Evolutionary conservation across 2,888 invertebrate species (phyloP), one percentile per base, ranked within the genome.

Genomic region (Bursaphelenchus okinawaensis): DNA sequence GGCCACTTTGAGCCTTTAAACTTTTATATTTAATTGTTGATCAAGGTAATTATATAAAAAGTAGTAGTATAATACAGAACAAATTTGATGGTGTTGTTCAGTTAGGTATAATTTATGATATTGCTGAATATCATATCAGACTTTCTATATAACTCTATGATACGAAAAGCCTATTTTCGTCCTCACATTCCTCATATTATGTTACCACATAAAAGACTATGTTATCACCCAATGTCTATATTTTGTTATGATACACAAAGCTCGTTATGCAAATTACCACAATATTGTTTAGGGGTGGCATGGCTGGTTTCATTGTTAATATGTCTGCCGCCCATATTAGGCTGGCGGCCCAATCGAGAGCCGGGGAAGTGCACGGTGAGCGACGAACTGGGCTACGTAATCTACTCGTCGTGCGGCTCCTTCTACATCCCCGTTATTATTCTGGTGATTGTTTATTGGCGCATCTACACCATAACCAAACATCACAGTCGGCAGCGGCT

Each of bases 371-470:
- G 69, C 54, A 52, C 73, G 7, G 70, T 77, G 26, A 73, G 74
- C 65, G 69, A 71, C 24, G 75, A 78, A 52, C 27, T 75, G 20
- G 75, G 95, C 19, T 62, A 62, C 19, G 55, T 62, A 7, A 55
- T 62, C 23, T 98, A 96, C 86, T 96, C 95, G 22, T 93, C 95
- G 22, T 88, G 94, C 81, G 96, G 96, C 78, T 96, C 95, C 82
- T 98, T 98, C 88, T 98, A 93, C 88, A 92, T 98, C 84, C 96
- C 98, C 69, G 93, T 93, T 83, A 92, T 94, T 63, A 77, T 81
- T 58, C 67, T 81, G 52, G 71, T 81, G 51, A 71, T 77, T 26
- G 80, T 82, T n/a, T 81, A 81, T 71, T 78, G 77, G 50, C 76
- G 80, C 64, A 81, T 81, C 67, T 80, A 74, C 72, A 70, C 71